Evolutionary conservation across 2,888 invertebrate genomes (phyloP).

Genomic region (Conchocele bisecta): DNA sequence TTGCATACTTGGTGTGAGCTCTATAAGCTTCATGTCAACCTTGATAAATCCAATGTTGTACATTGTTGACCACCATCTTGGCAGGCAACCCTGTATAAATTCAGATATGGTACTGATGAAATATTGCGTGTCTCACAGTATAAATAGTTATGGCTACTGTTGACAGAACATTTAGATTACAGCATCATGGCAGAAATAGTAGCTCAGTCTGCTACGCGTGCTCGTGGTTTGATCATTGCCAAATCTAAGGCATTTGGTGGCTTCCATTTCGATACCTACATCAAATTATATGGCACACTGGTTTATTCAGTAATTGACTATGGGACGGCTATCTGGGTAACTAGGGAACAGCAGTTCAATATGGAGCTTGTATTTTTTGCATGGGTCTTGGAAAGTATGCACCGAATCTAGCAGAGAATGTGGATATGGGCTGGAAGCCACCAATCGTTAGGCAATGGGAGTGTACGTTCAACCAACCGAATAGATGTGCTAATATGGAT

Average conservation of each 20-base stretch:
- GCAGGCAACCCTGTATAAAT: neutral
- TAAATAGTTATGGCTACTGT: conserved; percentile 6
- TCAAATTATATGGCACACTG: conserved; percentile 10
- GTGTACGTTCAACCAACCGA: neutral
- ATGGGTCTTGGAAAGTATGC: no score
- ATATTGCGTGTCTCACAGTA: neutral
- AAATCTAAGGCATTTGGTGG: conserved; percentile 10
- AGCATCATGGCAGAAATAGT: conserved; percentile 5
- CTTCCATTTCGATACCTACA: conserved; percentile 5
- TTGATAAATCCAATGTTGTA: conserved; percentile 2
- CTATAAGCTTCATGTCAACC: no score
- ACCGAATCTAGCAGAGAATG: conserved; percentile 8
- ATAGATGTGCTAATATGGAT: neutral
- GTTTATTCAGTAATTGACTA: conserved; percentile 7
- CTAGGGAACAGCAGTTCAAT: conserved; percentile 7
- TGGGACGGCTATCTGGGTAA: conserved; percentile 18
- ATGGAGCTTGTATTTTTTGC: conserved; percentile 6
- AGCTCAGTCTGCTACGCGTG: conserved; percentile 11
- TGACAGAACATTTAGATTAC: conserved; percentile 19
- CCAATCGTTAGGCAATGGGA: neutral
- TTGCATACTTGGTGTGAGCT: neutral
- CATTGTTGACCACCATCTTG: neutral
- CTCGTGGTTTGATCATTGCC: conserved; percentile 5
- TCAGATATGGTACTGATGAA: neutral
- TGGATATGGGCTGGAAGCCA: conserved; percentile 10